These are phyloP conservation scores for silkworm (Bombyx mori) DNA, from an alignment of 1,140 invertebrate species.

Conservation along the genomic window ASM3026992v2 NC_085119.1:2686501-2687000, in stretches of 20 bases:
- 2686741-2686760: slow-evolving; percentile 58
- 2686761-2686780: slow-evolving; percentile 61
- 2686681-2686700: slow-evolving; percentile 60
- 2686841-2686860: slow-evolving; percentile 58
- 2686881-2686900: slow-evolving; percentile 35
- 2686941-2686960: slow-evolving; percentile 67
- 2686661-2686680: slow-evolving; percentile 53
- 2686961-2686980: slow-evolving; percentile 71
- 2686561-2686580: slow-evolving; percentile 33
- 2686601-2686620: slow-evolving; percentile 39
- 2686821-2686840: slow-evolving; percentile 58
- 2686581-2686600: slow-evolving; percentile 50
- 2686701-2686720: slow-evolving; percentile 52
- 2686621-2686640: slow-evolving; percentile 16
- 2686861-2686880: slow-evolving; percentile 60
- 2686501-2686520: too few species aligned
- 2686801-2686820: slow-evolving; percentile 66
- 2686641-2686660: slow-evolving; percentile 21
- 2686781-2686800: slow-evolving; percentile 63
- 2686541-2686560: slow-evolving; percentile 13
- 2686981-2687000: slow-evolving; percentile 53
- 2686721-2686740: slow-evolving; percentile 56
- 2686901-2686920: slow-evolving; percentile 53
- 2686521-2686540: too few species aligned
- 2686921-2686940: slow-evolving; percentile 37